Evolutionary conservation across 2,113 vertebrate genomes (phyloP).

Genomic region (Ageneiosus marmoratus): DNA sequence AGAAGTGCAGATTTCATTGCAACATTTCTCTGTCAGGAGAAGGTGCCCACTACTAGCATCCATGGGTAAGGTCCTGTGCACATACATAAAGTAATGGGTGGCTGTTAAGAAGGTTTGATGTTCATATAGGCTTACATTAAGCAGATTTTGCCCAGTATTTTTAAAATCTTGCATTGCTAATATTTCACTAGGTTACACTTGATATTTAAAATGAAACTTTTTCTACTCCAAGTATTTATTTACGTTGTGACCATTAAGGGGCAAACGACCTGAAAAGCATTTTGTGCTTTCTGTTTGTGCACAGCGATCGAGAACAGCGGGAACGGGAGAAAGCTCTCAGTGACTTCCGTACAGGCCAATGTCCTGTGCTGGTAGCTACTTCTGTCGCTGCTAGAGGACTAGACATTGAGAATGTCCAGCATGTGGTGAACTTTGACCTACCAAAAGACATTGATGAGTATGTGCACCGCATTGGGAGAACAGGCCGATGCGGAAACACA

Average conservation of each 20-base stretch:
- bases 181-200: not conserved
- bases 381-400: slow-evolving; percentile 92
- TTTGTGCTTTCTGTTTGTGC: not conserved
- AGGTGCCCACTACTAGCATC: slow-evolving; percentile 89
- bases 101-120: not conserved
- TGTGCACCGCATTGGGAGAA: slow-evolving; percentile 92
- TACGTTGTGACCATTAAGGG: not conserved
- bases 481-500: slow-evolving; percentile 90
- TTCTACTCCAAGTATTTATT: not conserved
- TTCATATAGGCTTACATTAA: not conserved
- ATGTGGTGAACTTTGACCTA: slow-evolving; percentile 93
- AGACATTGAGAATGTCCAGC: slow-evolving; percentile 92
- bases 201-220: not conserved
- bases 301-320: slow-evolving; percentile 87
- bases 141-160: too few relatives aligned
- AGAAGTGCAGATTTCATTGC: slow-evolving; percentile 92
- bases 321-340: slow-evolving; percentile 85
- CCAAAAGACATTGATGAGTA: slow-evolving; percentile 88
- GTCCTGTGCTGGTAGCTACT: slow-evolving; percentile 88
- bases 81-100: too few relatives aligned
- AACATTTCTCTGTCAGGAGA: slow-evolving; percentile 87
- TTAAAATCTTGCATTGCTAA: not conserved
- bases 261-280: not conserved
- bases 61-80: slow-evolving; percentile 78
- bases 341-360: slow-evolving; percentile 86